Evolutionary conservation across 1,140 invertebrate species (phyloP).

Genomic region (Zeugodacus cucurbitae): DNA sequence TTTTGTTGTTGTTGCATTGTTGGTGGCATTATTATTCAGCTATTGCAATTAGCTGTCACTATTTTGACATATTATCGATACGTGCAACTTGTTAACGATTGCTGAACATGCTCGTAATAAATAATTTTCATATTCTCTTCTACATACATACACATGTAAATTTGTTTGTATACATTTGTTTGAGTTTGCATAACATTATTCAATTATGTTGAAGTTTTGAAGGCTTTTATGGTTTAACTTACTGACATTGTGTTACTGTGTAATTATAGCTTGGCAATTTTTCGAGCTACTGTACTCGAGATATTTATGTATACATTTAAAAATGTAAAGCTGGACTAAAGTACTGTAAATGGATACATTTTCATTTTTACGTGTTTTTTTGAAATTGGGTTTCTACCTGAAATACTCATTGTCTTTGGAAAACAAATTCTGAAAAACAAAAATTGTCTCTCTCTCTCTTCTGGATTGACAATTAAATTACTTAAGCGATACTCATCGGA

Average conservation of each 20-base stretch:
- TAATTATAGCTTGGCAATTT: too few relatives aligned
- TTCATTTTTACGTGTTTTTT: too few relatives aligned
- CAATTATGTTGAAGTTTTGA: not conserved
- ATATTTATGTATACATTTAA: too few relatives aligned
- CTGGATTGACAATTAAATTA: too few relatives aligned
- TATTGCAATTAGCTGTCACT: conserved; percentile 1
- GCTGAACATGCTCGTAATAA: conserved; percentile 13
- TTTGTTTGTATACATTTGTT: not conserved
- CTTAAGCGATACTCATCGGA: too few relatives aligned
- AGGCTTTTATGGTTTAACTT: not conserved
- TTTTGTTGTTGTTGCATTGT: not conserved
- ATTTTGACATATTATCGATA: conserved; percentile 37
- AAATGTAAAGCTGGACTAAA: too few relatives aligned
- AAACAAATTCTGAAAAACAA: too few relatives aligned
- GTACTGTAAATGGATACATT: too few relatives aligned
- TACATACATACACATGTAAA: not conserved
- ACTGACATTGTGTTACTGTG: not conserved
- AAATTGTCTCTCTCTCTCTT: too few relatives aligned
- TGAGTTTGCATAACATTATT: not conserved
- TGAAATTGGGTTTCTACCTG: too few relatives aligned
- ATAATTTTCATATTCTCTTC: not conserved
- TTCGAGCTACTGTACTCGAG: too few relatives aligned
- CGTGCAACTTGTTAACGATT: conserved; percentile 32
- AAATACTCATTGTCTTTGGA: too few relatives aligned
- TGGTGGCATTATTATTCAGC: conserved; percentile 15